Conservation (phyloP, 1,140 invertebrate species). For the Drosophila truncata region DNA sequence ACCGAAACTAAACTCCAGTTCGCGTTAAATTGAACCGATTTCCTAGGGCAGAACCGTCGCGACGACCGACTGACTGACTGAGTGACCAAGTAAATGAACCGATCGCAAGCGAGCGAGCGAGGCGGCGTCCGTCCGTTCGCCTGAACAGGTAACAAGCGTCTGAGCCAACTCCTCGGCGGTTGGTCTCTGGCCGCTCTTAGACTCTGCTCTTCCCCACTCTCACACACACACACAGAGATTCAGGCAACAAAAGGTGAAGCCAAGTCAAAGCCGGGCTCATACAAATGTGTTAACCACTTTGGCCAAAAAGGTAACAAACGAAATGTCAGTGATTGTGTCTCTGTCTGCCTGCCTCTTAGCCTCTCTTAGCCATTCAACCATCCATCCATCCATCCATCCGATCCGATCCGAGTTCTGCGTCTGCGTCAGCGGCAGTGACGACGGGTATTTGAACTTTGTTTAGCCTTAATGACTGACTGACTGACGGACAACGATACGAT, state of each 20-base stretch:
- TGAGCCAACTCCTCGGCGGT: slow-evolving; percentile 11
- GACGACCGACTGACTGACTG: slow-evolving; percentile 15
- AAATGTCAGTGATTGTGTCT: slow-evolving; percentile 36
- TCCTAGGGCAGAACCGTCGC: slow-evolving; percentile 36
- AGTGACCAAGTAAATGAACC: slow-evolving; percentile 25
- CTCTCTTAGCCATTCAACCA: slow-evolving; percentile 35
- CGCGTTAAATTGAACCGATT: slow-evolving; percentile 20
- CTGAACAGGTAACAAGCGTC: slow-evolving; percentile 69
- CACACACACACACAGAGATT: background rate
- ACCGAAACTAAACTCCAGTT: slow-evolving; percentile 27
- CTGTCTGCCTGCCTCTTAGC: slow-evolving; percentile 8
- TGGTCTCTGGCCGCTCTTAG: slow-evolving; percentile 40
- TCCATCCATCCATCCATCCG: slow-evolving; percentile 7
- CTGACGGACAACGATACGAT: slow-evolving; percentile 37
- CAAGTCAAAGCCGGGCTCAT: background rate
- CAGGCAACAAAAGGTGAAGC: slow-evolving; percentile 20
- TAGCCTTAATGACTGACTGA: slow-evolving; percentile 59
- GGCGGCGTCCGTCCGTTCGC: slow-evolving; percentile 60
- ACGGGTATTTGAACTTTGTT: slow-evolving; percentile 62
- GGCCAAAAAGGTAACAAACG: slow-evolving; percentile 42
- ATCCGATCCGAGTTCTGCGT: slow-evolving; percentile 32
- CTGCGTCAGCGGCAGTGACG: slow-evolving; percentile 29
- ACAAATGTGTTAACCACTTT: slow-evolving; percentile 27
- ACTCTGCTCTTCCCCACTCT: slow-evolving; percentile 27
- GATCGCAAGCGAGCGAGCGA: slow-evolving; percentile 14